phyloP scores from a whole-genome alignment of 2,888 invertebrate genomes.

The Ptycholaimellus sp. region DNA sequence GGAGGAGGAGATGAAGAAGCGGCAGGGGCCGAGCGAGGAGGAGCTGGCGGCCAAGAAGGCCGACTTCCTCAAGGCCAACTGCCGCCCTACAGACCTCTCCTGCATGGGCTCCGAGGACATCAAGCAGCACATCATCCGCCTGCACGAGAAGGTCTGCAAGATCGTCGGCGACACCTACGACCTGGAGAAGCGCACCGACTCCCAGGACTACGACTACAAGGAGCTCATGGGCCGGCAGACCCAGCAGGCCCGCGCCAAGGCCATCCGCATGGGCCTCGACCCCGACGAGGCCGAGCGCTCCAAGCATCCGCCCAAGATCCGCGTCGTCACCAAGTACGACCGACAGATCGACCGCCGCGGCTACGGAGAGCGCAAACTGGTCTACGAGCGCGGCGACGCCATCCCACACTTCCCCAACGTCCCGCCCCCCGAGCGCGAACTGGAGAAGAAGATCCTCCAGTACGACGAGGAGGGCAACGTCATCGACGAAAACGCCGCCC shows the following conservation, averaged over 20 bases:
- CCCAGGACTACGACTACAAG: constrained; percentile 23
- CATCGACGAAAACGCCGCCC: constrained; percentile 8
- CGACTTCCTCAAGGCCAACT: no score
- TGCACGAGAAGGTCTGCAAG: constrained; percentile 20
- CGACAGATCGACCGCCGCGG: constrained; percentile 87
- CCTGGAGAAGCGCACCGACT: constrained; percentile 22
- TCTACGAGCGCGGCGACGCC: constrained; percentile 16
- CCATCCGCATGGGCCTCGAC: constrained; percentile 16
- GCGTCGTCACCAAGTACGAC: constrained; percentile 96
- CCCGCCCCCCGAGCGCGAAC: no score
- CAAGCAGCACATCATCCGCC: no score
- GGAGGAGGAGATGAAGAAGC: no score
- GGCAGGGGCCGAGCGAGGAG: no score
- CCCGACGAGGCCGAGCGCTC: constrained; percentile 13
- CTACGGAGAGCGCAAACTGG: constrained; percentile 53
- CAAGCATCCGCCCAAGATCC: constrained; percentile 58
- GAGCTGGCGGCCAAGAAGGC: no score
- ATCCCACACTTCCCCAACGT: constrained; percentile 19
- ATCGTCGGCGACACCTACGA: constrained; percentile 23
- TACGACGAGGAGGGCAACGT: constrained; percentile 14
- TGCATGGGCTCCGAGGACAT: no score
- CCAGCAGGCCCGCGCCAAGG: constrained; percentile 18
- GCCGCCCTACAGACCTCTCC: no score
- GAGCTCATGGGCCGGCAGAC: constrained; percentile 23
- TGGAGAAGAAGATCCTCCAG: no score